phyloP scores from a whole-genome alignment of 2,797 vertebrate species.

The Rhabdomys pumilio region DNA sequence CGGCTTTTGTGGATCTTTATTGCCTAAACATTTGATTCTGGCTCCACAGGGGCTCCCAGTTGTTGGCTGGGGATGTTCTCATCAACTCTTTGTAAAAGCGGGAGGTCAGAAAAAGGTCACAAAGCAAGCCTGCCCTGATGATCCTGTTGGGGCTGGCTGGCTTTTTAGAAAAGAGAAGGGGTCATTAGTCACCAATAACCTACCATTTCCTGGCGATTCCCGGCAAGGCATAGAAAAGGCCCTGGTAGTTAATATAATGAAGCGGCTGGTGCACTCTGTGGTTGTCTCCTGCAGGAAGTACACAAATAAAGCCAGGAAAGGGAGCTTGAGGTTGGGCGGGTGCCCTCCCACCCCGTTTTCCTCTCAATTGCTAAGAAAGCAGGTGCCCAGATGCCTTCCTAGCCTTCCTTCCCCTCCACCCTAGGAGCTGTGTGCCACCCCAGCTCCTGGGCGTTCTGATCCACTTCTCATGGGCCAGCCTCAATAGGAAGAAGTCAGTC shows the following conservation, averaged over 20 bases:
- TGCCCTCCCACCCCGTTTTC: not conserved
- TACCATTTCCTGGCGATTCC: slow-evolving; percentile 68
- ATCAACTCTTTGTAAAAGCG: not conserved
- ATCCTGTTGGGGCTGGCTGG: slow-evolving; percentile 31
- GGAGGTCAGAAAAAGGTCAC: slow-evolving; percentile 60
- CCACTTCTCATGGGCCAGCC: not conserved
- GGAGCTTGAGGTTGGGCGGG: not conserved
- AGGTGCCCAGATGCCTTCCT: not conserved
- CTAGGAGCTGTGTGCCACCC: fast-evolving
- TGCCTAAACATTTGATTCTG: not conserved
- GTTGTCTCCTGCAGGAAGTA: not conserved
- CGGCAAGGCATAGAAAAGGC: fast-evolving
- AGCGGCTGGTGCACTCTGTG: not conserved
- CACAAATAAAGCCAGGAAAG: not conserved
- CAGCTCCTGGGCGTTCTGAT: fast-evolving
- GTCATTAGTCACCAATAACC: slow-evolving; percentile 65
- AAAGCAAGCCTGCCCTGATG: not conserved
- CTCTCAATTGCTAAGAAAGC: not conserved
- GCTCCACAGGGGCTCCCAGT: fast-evolving
- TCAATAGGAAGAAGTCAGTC: not conserved
- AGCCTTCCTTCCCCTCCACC: no score
- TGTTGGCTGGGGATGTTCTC: not conserved
- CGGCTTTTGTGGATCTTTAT: fast-evolving
- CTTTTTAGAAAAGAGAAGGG: slow-evolving; percentile 7
- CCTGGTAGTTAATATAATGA: slow-evolving; percentile 63